Evolutionary conservation across 2,888 invertebrate genomes (phyloP).

Genomic region (Galeopsomyia nigrocyanea): DNA sequence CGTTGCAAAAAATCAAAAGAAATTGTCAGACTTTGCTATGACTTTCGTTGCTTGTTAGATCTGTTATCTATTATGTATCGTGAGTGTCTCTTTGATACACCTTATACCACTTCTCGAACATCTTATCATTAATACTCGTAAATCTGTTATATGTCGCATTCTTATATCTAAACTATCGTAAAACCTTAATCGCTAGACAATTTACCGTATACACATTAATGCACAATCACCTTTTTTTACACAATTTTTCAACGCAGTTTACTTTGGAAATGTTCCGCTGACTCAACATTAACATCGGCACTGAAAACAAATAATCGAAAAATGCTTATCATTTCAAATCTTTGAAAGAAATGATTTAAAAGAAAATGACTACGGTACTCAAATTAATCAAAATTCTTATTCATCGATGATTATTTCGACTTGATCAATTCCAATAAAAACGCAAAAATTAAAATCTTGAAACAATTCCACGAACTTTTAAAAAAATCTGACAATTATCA

Average conservation of each 20-base stretch:
- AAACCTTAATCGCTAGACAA: constrained; percentile 45
- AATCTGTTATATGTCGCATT: constrained; percentile 41
- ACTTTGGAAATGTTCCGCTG: constrained; percentile 15
- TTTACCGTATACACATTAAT: constrained; percentile 48
- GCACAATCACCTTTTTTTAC: constrained; percentile 46
- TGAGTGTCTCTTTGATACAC: constrained; percentile 40
- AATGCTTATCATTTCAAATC: not conserved
- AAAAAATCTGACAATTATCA: no score
- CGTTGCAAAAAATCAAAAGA: constrained; percentile 1
- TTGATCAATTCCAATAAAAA: no score
- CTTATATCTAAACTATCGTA: constrained; percentile 42
- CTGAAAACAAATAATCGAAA: no score
- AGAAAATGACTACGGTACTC: no score
- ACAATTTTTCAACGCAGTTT: constrained; percentile 33
- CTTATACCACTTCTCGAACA: constrained; percentile 27
- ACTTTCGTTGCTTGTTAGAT: constrained; percentile 35
- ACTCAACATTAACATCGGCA: constrained; percentile 17
- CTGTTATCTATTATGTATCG: constrained; percentile 36
- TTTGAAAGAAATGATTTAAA: not conserved
- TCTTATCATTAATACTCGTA: constrained; percentile 41
- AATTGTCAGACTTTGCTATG: constrained; percentile 27
- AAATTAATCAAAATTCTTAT: no score
- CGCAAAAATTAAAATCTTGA: no score
- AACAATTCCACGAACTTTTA: no score
- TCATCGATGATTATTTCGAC: no score